These are phyloP conservation scores for Apostichopus californicus DNA, from an alignment of 35 echinoderm and acorn worm species.

Conservation along the genomic window DNA sequence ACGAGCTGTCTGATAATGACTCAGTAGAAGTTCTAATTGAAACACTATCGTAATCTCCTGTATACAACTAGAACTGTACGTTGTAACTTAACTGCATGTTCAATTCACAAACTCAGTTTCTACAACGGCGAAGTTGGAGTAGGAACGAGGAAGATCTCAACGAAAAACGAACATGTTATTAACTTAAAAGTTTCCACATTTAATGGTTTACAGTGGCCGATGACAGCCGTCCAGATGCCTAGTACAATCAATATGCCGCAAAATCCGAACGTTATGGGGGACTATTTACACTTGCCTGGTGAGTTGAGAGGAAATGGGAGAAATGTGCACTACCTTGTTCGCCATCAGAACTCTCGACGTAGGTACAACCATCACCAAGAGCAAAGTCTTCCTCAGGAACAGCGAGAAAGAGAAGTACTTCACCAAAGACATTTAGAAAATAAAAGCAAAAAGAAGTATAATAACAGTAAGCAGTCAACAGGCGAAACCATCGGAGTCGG, in stretches of 20 bases:
- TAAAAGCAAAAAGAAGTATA: constrained; percentile 56
- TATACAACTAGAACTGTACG: neutral
- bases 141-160: constrained; percentile 24
- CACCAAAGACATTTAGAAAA: constrained; percentile 51
- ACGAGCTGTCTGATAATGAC: constrained; percentile 34
- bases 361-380: constrained; percentile 46
- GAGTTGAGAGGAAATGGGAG: constrained; percentile 25
- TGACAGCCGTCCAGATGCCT: constrained; percentile 60
- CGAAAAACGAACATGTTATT: constrained; percentile 19
- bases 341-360: constrained; percentile 37
- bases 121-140: neutral
- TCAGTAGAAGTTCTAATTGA: constrained; percentile 37
- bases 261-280: constrained; percentile 52
- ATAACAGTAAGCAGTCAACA: constrained; percentile 23
- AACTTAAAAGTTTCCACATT: neutral
- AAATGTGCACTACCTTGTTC: constrained; percentile 44
- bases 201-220: constrained; percentile 15
- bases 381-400: constrained; percentile 46
- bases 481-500: constrained; percentile 38
- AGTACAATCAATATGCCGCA: constrained; percentile 48
- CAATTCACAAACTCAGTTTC: neutral
- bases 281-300: constrained; percentile 32
- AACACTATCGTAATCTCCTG: constrained; percentile 11
- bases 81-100: neutral
- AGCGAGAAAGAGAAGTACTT: constrained; percentile 44